Conservation (phyloP, 2,888 invertebrate species). For the Ennomos erosarius region DNA sequence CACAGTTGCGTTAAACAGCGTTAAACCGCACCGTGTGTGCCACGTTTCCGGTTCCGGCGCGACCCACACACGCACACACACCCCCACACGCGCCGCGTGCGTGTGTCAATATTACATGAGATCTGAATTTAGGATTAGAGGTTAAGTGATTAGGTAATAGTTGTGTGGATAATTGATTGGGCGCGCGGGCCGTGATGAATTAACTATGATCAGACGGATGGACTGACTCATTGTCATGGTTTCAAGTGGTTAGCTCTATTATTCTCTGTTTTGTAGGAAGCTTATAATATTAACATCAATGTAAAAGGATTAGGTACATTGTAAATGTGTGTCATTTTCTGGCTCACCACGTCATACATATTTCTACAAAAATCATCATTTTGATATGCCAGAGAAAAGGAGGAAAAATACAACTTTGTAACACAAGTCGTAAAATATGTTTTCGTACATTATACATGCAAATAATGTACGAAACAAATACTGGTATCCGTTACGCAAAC, state of each 20-base stretch:
- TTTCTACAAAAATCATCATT: no score
- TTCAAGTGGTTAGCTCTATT: not conserved
- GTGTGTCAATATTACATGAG: conserved; percentile 29
- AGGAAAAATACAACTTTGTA: no score
- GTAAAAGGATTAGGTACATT: no score
- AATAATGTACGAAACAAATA: no score
- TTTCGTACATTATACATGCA: no score
- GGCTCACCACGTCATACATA: no score
- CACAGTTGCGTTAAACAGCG: conserved; percentile 4
- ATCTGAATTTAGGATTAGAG: conserved; percentile 27
- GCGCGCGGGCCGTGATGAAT: conserved; percentile 20
- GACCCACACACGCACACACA: conserved; percentile 8
- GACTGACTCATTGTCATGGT: conserved; percentile 12
- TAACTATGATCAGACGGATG: conserved; percentile 13
- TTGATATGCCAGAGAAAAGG: no score
- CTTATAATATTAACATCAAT: no score
- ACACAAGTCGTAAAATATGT: no score
- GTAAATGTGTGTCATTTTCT: no score
- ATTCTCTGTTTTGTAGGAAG: conserved; percentile 1
- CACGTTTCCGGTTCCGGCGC: conserved; percentile 19
- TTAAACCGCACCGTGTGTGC: conserved; percentile 6
- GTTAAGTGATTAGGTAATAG: conserved; percentile 37
- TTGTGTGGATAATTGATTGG: conserved; percentile 29
- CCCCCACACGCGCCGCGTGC: not conserved
- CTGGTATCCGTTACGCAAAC: not conserved